A percentile compares a stretch with the other conserved stretches of the same genome.
Evolutionary conservation across 2,888 invertebrate species (phyloP).

Genomic region (Athrips mouffetella): DNA sequence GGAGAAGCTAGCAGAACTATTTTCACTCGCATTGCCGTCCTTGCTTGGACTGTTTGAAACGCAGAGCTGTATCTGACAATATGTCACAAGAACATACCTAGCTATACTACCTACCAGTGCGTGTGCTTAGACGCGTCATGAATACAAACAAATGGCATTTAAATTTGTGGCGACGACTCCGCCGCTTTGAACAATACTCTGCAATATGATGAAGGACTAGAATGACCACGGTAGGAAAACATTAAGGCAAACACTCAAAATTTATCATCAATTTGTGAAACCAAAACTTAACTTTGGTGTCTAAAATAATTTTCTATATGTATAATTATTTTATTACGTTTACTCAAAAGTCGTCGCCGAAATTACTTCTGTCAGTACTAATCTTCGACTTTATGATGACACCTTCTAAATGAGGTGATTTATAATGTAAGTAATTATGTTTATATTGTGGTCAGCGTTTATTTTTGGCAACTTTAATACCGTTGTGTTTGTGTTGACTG

Average conservation of each 20-base stretch:
- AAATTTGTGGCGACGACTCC: constrained; percentile 48
- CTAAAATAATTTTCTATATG: no score
- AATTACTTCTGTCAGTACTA: no score
- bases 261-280: neutral
- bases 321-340: no score
- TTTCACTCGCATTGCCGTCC: constrained; percentile 44
- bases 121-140: constrained; percentile 50
- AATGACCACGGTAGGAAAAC: constrained; percentile 45
- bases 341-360: no score
- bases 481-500: neutral
- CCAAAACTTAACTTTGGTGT: no score
- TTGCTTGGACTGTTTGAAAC: constrained; percentile 49
- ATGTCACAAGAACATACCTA: constrained; percentile 50
- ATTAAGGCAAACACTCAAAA: neutral
- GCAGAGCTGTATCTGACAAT: constrained; percentile 49
- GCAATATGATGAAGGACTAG: constrained; percentile 40
- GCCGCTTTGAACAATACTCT: constrained; percentile 38
- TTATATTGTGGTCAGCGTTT: no score
- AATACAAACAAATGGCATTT: constrained; percentile 67
- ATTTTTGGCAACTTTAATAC: neutral
- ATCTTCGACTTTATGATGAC: no score
- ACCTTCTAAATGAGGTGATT: no score
- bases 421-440: no score
- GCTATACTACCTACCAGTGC: constrained; percentile 34
- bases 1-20: constrained; percentile 19